phyloP scores from a whole-genome alignment of 2,797 vertebrate genomes.

The Acanthurus lineatus region DNA sequence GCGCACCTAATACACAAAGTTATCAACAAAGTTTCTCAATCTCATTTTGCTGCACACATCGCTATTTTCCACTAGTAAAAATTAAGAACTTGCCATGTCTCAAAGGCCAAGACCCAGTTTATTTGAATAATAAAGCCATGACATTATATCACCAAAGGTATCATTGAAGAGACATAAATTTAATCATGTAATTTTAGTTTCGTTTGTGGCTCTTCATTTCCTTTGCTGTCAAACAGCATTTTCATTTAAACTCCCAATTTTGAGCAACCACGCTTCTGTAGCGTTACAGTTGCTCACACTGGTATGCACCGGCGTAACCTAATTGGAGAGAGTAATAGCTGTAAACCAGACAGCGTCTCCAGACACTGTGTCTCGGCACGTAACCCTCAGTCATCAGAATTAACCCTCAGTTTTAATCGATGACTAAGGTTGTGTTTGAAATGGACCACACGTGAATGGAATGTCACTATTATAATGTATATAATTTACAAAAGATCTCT shows the following conservation, averaged over 20 bases:
- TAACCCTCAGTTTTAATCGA: slow-evolving; percentile 45
- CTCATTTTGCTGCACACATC: too few relatives aligned
- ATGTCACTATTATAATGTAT: neutral
- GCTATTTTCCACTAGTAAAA: too few relatives aligned
- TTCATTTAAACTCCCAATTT: neutral
- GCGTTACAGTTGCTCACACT: neutral
- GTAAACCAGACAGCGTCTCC: slow-evolving; percentile 8
- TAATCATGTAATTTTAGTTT: neutral
- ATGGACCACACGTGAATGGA: slow-evolving; percentile 50
- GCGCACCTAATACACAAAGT: too few relatives aligned
- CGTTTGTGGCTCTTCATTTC: neutral
- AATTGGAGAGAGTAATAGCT: neutral
- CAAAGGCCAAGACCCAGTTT: neutral
- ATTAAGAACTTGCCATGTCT: too few relatives aligned
- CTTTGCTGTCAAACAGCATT: neutral
- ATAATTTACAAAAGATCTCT: slow-evolving; percentile 11
- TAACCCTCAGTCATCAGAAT: slow-evolving; percentile 37
- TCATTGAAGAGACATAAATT: neutral
- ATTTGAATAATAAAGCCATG: neutral
- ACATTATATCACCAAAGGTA: neutral
- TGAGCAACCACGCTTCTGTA: neutral
- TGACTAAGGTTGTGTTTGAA: slow-evolving; percentile 39
- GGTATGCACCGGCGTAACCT: neutral
- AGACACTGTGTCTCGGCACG: slow-evolving; percentile 38
- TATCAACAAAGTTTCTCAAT: too few relatives aligned